Percentiles rank a stretch among this genome's conserved stretches.
Conservation (phyloP, 1,140 invertebrate species). For the Conus betulinus region DNA sequence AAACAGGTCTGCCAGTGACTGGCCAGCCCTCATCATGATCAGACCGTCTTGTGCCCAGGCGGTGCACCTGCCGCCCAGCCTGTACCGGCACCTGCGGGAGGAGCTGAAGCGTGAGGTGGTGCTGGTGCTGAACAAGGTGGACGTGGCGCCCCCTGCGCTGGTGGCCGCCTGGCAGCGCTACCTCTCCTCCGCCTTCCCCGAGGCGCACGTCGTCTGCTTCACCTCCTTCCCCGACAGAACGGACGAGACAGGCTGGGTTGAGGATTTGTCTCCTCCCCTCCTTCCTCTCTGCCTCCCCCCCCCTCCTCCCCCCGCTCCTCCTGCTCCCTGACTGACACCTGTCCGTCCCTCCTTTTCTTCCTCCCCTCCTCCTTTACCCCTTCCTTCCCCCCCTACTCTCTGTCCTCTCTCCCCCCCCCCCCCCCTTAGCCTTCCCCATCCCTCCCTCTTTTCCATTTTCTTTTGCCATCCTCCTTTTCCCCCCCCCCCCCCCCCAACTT, state of each 20-base stretch:
- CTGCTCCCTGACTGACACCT: no score
- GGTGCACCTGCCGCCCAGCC: constrained; percentile 90
- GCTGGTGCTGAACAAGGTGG: constrained; percentile 94
- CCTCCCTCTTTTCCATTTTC: no score
- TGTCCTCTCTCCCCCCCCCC: no score
- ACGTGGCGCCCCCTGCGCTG: constrained; percentile 87
- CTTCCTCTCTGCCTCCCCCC: no score
- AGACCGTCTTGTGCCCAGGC: constrained; percentile 49
- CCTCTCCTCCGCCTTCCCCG: constrained; percentile 84
- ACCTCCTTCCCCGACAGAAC: constrained; percentile 83
- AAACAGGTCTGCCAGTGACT: neutral
- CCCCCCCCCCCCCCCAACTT: no score
- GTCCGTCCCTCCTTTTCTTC: no score
- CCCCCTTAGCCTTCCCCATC: no score
- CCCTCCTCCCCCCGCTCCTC: no score
- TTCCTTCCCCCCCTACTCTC: no score
- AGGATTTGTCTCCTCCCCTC: no score
- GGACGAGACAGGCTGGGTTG: neutral
- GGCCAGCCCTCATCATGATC: constrained; percentile 19
- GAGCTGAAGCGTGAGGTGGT: constrained; percentile 89
- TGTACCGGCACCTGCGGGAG: constrained; percentile 88
- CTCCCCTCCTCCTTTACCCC: no score
- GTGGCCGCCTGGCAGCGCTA: constrained; percentile 93
- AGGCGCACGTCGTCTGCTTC: constrained; percentile 87
- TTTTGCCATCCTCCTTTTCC: no score